These are phyloP conservation scores for Elaeidobius kamerunicus DNA, from an alignment of 2,888 invertebrate genomes.

Conservation along the genomic window DNA sequence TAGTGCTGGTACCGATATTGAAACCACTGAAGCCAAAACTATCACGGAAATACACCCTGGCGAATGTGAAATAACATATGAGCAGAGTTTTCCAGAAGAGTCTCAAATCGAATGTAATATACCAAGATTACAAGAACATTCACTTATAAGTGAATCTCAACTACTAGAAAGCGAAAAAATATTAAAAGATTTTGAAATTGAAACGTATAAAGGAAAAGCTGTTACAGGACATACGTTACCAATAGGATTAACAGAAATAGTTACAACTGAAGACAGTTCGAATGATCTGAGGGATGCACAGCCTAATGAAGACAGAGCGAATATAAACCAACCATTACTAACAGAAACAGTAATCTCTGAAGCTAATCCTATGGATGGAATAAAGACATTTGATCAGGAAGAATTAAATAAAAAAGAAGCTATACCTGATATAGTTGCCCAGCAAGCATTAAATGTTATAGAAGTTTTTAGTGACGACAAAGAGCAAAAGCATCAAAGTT, in stretches of 20 bases:
- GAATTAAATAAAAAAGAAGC: constrained; percentile 42
- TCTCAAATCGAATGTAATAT: constrained; percentile 49
- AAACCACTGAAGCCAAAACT: constrained; percentile 63
- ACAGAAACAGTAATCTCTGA: constrained; percentile 53
- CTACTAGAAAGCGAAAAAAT: constrained; percentile 63
- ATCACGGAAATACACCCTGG: constrained; percentile 59
- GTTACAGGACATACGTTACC: constrained; percentile 53
- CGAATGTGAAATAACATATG: constrained; percentile 60
- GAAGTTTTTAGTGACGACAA: constrained; percentile 53
- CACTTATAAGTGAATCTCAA: constrained; percentile 62
- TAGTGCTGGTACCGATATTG: constrained; percentile 53
- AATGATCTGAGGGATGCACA: constrained; percentile 35
- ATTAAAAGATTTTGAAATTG: constrained; percentile 52
- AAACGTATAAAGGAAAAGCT: constrained; percentile 53
- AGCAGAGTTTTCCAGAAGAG: constrained; percentile 44
- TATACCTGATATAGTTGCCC: constrained; percentile 46
- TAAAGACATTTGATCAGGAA: constrained; percentile 45
- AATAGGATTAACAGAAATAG: constrained; percentile 53
- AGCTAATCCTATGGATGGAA: constrained; percentile 56
- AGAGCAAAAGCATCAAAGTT: constrained; percentile 50
- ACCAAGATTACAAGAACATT: constrained; percentile 57
- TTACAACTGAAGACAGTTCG: constrained; percentile 49
- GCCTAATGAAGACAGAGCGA: constrained; percentile 47
- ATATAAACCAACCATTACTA: constrained; percentile 47
- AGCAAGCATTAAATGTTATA: constrained; percentile 52